Percentiles rank a stretch among this genome's conserved stretches.
phyloP scores from a whole-genome alignment of 2,113 vertebrate genomes.

The Ochotona princeps region DNA sequence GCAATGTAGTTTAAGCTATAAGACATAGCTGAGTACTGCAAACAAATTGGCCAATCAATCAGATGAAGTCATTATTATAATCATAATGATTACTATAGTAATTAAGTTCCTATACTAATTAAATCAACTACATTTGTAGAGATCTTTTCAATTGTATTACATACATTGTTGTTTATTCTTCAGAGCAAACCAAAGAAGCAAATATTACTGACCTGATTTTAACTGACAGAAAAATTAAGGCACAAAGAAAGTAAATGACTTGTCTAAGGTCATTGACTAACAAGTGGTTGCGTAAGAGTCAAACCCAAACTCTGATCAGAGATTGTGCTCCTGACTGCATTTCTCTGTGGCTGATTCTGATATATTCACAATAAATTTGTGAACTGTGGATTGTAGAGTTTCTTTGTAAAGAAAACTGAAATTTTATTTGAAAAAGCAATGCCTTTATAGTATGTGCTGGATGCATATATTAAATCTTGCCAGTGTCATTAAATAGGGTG shows the following conservation, averaged over 20 bases:
- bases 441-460: background rate
- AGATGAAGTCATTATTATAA: conserved; percentile 16
- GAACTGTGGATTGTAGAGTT: background rate
- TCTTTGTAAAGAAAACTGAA: conserved; percentile 31
- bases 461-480: background rate
- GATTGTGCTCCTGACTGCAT: background rate
- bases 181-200: background rate
- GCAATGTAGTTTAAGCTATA: background rate
- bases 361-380: conserved; percentile 17
- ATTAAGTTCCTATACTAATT: conserved; percentile 50
- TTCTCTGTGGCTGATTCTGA: background rate
- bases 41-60: conserved; percentile 2
- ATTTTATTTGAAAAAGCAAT: conserved; percentile 18
- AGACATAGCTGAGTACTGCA: background rate
- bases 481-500: background rate
- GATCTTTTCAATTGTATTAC: conserved; percentile 30
- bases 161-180: conserved; percentile 49
- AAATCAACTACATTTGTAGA: conserved; percentile 42
- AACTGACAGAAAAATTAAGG: conserved; percentile 16
- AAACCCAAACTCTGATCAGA: background rate
- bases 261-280: conserved; percentile 1
- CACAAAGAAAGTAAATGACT: conserved; percentile 28
- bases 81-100: background rate
- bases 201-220: conserved; percentile 19
- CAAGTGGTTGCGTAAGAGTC: background rate